Evolutionary conservation across 1,140 invertebrate species (phyloP).

Genomic region (Nomia melanderi): DNA sequence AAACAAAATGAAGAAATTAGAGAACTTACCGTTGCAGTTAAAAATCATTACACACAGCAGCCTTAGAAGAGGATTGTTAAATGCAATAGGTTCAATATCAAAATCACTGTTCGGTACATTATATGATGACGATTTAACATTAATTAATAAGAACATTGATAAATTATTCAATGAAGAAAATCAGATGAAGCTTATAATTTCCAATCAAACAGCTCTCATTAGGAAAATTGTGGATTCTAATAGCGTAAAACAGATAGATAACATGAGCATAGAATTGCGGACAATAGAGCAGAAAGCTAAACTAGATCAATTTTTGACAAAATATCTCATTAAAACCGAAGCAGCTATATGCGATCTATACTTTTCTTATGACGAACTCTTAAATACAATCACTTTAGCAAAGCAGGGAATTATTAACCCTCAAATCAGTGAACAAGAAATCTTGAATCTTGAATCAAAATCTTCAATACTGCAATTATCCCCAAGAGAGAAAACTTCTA

Average conservation of each 20-base stretch:
- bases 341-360: no score
- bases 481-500: background rate
- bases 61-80: background rate
- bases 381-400: background rate
- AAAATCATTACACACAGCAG: background rate
- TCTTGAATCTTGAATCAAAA: background rate
- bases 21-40: no score
- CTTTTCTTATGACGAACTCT: slow-evolving; percentile 7
- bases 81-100: background rate
- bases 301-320: background rate
- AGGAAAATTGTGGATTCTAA: background rate
- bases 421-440: background rate
- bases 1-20: no score
- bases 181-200: no score
- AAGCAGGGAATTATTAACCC: slow-evolving; percentile 9
- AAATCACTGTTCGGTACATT: background rate
- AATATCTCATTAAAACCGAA: background rate
- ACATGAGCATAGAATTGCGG: background rate
- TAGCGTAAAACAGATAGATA: background rate
- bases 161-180: no score
- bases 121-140: background rate
- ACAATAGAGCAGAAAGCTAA: background rate
- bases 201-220: background rate
- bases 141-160: no score
- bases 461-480: background rate